Base-by-base conservation (phyloP, 2,888 invertebrate genomes). In the Drosophila buzzatii region DNA sequence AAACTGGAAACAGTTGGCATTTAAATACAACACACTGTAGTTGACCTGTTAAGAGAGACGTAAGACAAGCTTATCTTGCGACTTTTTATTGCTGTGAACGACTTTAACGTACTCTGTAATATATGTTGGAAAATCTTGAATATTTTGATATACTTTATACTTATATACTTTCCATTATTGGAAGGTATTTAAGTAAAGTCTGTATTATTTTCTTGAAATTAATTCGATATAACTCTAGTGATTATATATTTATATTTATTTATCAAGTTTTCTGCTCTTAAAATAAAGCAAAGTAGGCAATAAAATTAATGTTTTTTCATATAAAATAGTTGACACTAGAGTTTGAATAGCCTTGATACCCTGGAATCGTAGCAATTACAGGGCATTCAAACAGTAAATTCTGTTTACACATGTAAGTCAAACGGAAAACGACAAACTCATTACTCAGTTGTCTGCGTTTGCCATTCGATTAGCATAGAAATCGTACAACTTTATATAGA, bases 381-480 rank as follows among this genome's bases (percentile, higher is more conserved):
- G 58, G 58, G 79, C 62, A 56, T 56, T 2, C 35, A 7, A 35
- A 55, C 14, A 52, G 44, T 52, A 47, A 49, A 49, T 49, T 35
- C 59, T 58, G 59, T 53, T 53, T 73, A 81, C 87, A 82, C 58
- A 73, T 81, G 89, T 85, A 82, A 89, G 84, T 81, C 90, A 81
- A 79, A 72, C 73, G 69, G 68, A 73, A 76, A 80, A 59, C 65
- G 70, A 52, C 53, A 42, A 79, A 78, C 85, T 87, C 85, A 87
- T 89, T 87, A 84, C 87, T 82, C 87, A 76, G 89, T 60, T 87
- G 61, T 47, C 39, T 27, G 55, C 41, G 61, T 64, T 51, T 70
- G 78, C 70, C 51, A 79, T 73, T 79, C 66, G 85, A 89, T 89
- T 85, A 87, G 84, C 90, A 85, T 88, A 76, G 77, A 74, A 85